Conservation (phyloP, 1,140 invertebrate species). For the Drosophila pallidifrons region DNA sequence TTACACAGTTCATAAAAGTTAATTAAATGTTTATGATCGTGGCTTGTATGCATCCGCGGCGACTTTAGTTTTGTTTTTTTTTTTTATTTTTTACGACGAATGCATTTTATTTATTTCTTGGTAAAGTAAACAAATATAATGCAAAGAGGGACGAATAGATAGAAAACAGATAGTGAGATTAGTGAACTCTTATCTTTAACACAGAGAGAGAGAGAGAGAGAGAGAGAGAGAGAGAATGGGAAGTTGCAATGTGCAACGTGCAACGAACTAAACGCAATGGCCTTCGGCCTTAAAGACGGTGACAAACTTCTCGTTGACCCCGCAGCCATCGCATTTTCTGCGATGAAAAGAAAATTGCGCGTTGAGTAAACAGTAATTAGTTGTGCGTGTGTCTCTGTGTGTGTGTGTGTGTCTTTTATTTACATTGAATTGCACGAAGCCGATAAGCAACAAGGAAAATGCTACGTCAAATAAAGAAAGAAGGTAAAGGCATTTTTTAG, state of each 20-base stretch:
- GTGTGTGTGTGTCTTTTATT: conserved; percentile 40
- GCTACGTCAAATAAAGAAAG: conserved; percentile 18
- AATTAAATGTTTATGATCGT: conserved; percentile 81
- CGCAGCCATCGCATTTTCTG: conserved; percentile 9
- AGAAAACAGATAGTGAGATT: conserved; percentile 65
- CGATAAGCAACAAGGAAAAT: conserved; percentile 56
- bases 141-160: conserved; percentile 41
- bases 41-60: conserved; percentile 43
- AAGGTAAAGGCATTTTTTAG: conserved; percentile 55
- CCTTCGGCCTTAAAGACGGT: conserved; percentile 24
- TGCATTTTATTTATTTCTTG: conserved; percentile 72
- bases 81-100: conserved; percentile 30
- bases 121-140: conserved; percentile 69
- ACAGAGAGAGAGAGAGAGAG: conserved; percentile 14
- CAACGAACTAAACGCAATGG: conserved; percentile 46
- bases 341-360: conserved; percentile 78
- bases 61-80: conserved; percentile 32
- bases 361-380: conserved; percentile 77
- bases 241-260: conserved; percentile 41
- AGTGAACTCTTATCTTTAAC: conserved; percentile 61
- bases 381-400: conserved; percentile 35
- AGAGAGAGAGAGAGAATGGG: conserved; percentile 8
- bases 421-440: conserved; percentile 35
- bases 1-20: conserved; percentile 81
- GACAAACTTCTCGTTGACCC: conserved; percentile 7